These are phyloP conservation scores for Poeciliopsis paucimaculata DNA, from an alignment of 2,797 vertebrate genomes.

Conservation along the genomic window DNA sequence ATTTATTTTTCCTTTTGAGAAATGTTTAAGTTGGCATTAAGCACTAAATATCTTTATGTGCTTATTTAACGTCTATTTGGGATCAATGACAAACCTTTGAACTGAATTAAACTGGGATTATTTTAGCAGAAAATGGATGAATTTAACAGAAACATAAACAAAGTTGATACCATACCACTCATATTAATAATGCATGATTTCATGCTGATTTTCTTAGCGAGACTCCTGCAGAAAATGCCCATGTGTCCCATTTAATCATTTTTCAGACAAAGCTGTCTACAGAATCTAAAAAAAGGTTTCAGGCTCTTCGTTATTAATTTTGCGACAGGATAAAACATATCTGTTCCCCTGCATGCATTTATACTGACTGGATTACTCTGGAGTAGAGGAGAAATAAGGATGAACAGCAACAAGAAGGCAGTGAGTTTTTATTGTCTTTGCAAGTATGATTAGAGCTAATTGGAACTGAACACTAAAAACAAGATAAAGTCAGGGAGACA, in stretches of 20 bases:
- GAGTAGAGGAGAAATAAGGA: background rate
- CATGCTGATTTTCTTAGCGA: background rate
- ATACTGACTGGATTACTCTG: conserved; percentile 5
- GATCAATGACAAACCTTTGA: no score
- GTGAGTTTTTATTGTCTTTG: background rate
- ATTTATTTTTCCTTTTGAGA: no score
- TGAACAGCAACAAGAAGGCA: background rate
- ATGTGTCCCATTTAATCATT: background rate
- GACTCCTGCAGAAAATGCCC: background rate
- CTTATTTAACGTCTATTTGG: no score
- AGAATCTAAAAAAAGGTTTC: background rate
- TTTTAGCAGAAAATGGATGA: background rate
- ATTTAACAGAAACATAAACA: background rate
- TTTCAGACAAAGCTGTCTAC: background rate
- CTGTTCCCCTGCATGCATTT: conserved; percentile 2
- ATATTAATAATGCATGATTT: background rate
- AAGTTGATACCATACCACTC: background rate
- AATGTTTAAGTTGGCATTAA: no score
- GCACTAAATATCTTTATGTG: no score
- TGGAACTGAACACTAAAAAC: conserved; percentile 11
- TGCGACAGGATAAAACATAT: conserved; percentile 7
- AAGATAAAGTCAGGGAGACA: conserved; percentile 3
- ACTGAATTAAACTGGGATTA: no score
- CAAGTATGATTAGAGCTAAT: conserved; percentile 12
- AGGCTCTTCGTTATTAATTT: conserved; percentile 10